Percentiles rank a stretch among this genome's conserved stretches.
Evolutionary conservation across 1,140 invertebrate genomes (phyloP).

Genomic region (Trypoxylus dichotomus): DNA sequence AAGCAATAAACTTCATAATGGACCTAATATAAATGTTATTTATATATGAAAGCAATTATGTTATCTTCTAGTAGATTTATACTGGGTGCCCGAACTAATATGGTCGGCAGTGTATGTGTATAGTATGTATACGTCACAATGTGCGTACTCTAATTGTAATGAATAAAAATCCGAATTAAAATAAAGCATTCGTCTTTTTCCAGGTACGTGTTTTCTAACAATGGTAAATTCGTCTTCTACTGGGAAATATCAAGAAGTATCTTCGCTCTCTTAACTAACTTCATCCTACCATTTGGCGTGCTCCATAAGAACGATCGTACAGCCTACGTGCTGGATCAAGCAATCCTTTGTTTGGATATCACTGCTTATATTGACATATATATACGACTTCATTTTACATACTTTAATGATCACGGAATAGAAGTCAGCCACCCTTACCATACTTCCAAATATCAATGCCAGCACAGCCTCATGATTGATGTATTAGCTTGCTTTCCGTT

Average conservation of each 20-base stretch:
- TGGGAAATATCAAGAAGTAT: constrained; percentile 36
- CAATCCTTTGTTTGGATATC: constrained; percentile 19
- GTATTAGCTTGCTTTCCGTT: constrained; percentile 33
- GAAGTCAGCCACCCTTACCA: constrained; percentile 36
- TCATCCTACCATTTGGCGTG: not conserved
- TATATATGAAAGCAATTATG: no score
- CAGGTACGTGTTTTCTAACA: not conserved
- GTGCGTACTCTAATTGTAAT: no score
- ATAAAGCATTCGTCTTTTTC: no score
- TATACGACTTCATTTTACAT: constrained; percentile 34
- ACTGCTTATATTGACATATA: constrained; percentile 34
- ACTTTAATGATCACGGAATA: constrained; percentile 31
- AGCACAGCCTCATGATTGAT: constrained; percentile 30
- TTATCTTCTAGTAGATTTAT: not conserved
- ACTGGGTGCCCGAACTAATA: not conserved
- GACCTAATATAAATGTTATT: no score
- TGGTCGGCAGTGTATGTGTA: not conserved
- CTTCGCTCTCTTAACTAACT: not conserved
- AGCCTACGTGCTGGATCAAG: not conserved
- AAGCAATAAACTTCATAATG: no score
- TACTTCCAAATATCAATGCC: constrained; percentile 31
- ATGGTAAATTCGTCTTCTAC: constrained; percentile 30
- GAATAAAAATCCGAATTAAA: no score
- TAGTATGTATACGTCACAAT: not conserved
- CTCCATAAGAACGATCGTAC: not conserved